Evolutionary conservation across 1,140 invertebrate species (phyloP), one percentile per base, ranked within the genome.

Genomic region (Andricus grossulariae): DNA sequence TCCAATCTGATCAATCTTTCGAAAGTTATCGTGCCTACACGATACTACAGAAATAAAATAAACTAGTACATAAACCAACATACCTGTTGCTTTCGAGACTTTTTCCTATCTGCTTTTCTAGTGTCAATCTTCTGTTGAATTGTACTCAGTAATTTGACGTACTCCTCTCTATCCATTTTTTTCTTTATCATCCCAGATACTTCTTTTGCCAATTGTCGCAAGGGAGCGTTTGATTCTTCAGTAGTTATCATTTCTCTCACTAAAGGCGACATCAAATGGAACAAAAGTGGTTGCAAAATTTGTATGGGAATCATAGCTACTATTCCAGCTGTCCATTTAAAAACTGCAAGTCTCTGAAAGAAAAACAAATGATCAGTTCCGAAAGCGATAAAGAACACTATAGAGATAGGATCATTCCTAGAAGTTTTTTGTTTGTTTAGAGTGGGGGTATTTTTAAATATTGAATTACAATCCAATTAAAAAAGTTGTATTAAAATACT

Each of bases 241-340:
- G 88, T 91, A 3, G 92, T 92, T 1, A 92, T 89, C 90, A 95
- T 93, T 90, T 97, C 96, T 71, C 95, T 92, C 11, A 94, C 93
- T 7, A 97, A 84, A 2, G 95, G 93, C 32, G 93, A 92, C 76
- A 97, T 88, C 15, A 96, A 89, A 71, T 93, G 90, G 73, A 90
- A 90, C 16, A 95, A 83, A 71, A 95, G 83, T 3, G 90, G 85
- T 1, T 90, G 84, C 8, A 96, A 80, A 50, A 90, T 86, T 1
- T 93, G 91, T 32, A 92, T 79, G 7, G 92, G 92, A 13, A 96
- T 86, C 54, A 93, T 92, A 6, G 93, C 87, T 19, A 92, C 85
- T 13, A 96, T 80, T 1, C 94, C 95, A 49, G 94, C 95, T n/a
- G 95, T 93, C 89, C 94, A 96, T 79, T 95, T 95, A 75, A 96